These are phyloP conservation scores for Exocentrus adspersus DNA, from an alignment of 2,888 invertebrate species.

Conservation along the genomic window DNA sequence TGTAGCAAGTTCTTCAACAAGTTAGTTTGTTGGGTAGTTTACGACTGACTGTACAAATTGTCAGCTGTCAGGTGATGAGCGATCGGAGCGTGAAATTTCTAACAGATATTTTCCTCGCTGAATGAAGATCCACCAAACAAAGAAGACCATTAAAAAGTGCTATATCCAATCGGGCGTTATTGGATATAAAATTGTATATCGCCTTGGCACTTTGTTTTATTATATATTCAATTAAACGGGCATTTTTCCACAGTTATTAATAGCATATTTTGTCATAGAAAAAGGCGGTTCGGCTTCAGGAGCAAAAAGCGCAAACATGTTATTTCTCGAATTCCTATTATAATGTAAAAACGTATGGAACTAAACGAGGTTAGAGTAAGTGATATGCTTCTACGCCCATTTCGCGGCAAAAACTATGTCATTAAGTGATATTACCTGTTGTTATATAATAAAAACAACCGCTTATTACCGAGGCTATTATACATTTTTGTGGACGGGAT, in stretches of 20 bases:
- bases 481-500: conserved; percentile 11
- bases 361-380: conserved; percentile 11
- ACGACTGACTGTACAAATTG: too few species aligned
- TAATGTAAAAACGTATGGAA: conserved; percentile 1
- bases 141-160: not conserved
- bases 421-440: conserved; percentile 21
- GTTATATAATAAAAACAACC: conserved; percentile 15
- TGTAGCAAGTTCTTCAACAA: too few species aligned
- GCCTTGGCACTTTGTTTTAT: not conserved
- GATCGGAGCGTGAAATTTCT: not conserved
- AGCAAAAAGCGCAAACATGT: not conserved
- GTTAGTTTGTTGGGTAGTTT: too few species aligned
- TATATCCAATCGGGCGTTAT: not conserved
- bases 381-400: conserved; percentile 13
- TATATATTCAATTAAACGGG: not conserved
- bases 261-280: not conserved
- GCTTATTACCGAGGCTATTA: conserved; percentile 22
- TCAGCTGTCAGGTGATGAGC: not conserved
- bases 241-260: not conserved
- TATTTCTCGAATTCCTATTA: not conserved
- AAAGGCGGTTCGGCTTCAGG: not conserved
- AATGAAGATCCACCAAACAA: not conserved
- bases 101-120: not conserved
- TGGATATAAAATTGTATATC: not conserved
- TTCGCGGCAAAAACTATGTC: conserved; percentile 23